phyloP scores from a whole-genome alignment of 2,113 vertebrate genomes.

The Crotalus horridus region DNA sequence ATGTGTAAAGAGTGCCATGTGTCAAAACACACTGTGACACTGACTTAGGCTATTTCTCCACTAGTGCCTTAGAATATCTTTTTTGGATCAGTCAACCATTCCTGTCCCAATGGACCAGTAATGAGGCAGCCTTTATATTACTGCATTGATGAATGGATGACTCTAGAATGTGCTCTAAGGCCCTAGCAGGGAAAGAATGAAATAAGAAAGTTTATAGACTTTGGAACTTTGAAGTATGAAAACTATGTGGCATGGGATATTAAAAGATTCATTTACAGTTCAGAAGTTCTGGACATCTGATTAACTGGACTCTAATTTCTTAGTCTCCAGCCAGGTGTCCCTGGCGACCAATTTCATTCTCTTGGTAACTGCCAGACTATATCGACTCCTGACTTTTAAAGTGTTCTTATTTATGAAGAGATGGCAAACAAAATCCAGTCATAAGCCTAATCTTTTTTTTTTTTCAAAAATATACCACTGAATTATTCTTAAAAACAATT shows the following conservation, averaged over 20 bases:
- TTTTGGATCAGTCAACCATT: not conserved
- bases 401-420: not conserved
- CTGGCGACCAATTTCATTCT: not conserved
- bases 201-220: not conserved
- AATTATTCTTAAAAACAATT: not conserved
- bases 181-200: not conserved
- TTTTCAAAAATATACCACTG: not conserved
- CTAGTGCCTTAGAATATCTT: not conserved
- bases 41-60: not conserved
- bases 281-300: not conserved
- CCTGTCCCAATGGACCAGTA: not conserved
- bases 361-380: not conserved
- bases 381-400: not conserved
- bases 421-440: not conserved
- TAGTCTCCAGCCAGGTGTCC: not conserved
- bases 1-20: not conserved
- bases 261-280: not conserved
- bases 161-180: not conserved
- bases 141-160: not conserved
- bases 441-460: not conserved
- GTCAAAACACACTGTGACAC: not conserved
- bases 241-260: not conserved
- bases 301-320: not conserved
- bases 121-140: not conserved
- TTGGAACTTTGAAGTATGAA: not conserved